Base-by-base conservation (phyloP, 1,140 invertebrate species). In the Ceratina japonica region DNA sequence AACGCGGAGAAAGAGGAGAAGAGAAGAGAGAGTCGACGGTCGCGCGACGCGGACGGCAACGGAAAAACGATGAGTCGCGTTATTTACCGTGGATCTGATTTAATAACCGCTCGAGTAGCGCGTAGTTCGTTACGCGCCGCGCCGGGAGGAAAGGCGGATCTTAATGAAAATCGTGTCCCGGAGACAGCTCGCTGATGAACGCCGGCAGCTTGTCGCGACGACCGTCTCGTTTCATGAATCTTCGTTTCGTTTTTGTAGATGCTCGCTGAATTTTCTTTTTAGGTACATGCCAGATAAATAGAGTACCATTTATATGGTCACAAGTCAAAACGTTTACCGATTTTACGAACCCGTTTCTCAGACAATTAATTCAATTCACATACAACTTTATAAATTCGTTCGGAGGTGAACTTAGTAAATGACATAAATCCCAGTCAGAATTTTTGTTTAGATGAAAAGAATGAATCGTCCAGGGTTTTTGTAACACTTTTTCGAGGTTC, bases 61-160 rank as follows among this genome's bases (percentile, higher is more conserved):
- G 77, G 71, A 59, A 73, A 73, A 75, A 59, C 65, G 52, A 56
- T 58, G 75, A 58, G 82, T 69, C 56, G 61, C 79, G 70, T 81
- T 81, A 84, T 85, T 85, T 76, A 75, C 51, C 74, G 37, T 56
- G 70, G 71, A 71, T 27, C 72, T 75, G 83, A 82, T 85, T 86
- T 86, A 86, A 86, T 86, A 86, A 82, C 66, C 80, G 58, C 49
- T 61, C 64, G 66, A 58, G 63, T 65, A 71, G 61, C 58, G 76
- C 64, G 61, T 56, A 62, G 66, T 51, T 77, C n/a, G 75, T 77
- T 77, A 72, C 75, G 8, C 72, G 51, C 54, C 54, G 13, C 54
- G 8, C 37, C 12, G 15, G 8, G 54, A 15, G 44, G 72, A 75
- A 75, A 70, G 16, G 56, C 10, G 16, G 59, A 78, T 72, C 68